Base-by-base conservation (phyloP, 2,888 invertebrate species). In the Zootermopsis nevadensis region DNA sequence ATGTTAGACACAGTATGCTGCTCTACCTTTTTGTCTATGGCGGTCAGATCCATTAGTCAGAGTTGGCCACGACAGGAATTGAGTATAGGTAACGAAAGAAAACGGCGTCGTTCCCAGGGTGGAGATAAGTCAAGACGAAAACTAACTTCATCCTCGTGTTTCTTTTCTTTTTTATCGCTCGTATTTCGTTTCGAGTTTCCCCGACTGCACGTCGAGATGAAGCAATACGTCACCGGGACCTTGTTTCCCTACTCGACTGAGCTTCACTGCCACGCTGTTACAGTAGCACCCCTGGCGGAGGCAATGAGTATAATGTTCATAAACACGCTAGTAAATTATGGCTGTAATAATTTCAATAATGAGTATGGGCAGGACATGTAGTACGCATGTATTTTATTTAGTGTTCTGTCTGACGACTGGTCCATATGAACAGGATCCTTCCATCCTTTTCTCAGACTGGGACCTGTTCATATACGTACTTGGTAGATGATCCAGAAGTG, bases 31-130 rank as follows among this genome's bases (percentile, higher is more conserved):
- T 74, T 74, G 38, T 74, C 74, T 42, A 74, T 27, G 38, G 74
- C n/a, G 74, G 74, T 74, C 74, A 74, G 74, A 74, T 42, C 74
- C 74, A 74, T 74, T 74, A 74, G n/a, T 74, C 74, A 74, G 69
- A 69, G 69, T 69, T 33, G 69, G 69, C 69, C 69, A 69, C 35
- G 74, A 74, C 74, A 74, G 74, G 38, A 74, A 42, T 38, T 74
- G 74, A 74, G 74, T 74, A 74, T 74, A 74, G 74, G 74, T 74
- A 74, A 74, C 74, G 38, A 74, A 74, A 74, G 74, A 74, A 69
- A 60, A 31, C 69, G n/a, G 35, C 22, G 74, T 42, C 38, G 74
- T 38, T 74, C 74, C 74, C 74, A 19, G 74, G 42, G 42, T 74
- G 74, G 74, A 38, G n/a, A 74, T 74, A 74, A 38, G 74, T 74